These are phyloP conservation scores for Tenthredo amoena DNA, from an alignment of 2,888 invertebrate genomes.

Conservation along the genomic window DNA sequence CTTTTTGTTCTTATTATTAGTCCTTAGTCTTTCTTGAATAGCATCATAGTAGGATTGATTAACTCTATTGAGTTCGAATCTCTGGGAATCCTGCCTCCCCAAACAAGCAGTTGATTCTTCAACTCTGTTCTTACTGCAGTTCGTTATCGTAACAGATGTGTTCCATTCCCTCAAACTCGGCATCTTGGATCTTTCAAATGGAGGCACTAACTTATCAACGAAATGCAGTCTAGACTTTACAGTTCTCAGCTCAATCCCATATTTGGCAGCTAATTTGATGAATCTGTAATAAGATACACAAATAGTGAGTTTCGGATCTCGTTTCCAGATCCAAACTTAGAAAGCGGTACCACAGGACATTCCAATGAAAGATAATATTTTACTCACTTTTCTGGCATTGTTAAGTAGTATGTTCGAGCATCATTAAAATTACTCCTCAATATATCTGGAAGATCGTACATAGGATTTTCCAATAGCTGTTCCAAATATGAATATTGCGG, in stretches of 20 bases:
- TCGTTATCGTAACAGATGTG: constrained; percentile 59
- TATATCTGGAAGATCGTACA: constrained; percentile 65
- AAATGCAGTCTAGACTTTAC: constrained; percentile 69
- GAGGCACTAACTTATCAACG: constrained; percentile 69
- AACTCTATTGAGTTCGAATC: constrained; percentile 61
- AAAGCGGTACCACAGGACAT: constrained; percentile 29
- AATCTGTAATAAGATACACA: constrained; percentile 64
- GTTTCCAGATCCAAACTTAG: constrained; percentile 2
- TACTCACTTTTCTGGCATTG: constrained; percentile 71
- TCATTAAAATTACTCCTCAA: constrained; percentile 67
- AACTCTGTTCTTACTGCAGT: constrained; percentile 32
- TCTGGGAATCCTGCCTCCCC: constrained; percentile 64
- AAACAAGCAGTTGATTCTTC: constrained; percentile 67
- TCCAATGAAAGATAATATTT: constrained; percentile 25
- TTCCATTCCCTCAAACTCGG: constrained; percentile 62
- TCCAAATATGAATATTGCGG: constrained; percentile 71
- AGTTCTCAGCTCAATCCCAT: constrained; percentile 65
- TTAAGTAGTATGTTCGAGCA: constrained; percentile 70
- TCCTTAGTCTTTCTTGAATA: constrained; percentile 17
- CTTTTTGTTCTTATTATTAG: not conserved
- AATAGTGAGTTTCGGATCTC: not conserved
- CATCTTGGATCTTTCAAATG: constrained; percentile 64
- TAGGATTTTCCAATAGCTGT: constrained; percentile 65
- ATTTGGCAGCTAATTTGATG: constrained; percentile 63
- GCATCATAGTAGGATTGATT: constrained; percentile 63